Evolutionary conservation across 2,113 vertebrate species (phyloP).

Genomic region (Blennius ocellaris): DNA sequence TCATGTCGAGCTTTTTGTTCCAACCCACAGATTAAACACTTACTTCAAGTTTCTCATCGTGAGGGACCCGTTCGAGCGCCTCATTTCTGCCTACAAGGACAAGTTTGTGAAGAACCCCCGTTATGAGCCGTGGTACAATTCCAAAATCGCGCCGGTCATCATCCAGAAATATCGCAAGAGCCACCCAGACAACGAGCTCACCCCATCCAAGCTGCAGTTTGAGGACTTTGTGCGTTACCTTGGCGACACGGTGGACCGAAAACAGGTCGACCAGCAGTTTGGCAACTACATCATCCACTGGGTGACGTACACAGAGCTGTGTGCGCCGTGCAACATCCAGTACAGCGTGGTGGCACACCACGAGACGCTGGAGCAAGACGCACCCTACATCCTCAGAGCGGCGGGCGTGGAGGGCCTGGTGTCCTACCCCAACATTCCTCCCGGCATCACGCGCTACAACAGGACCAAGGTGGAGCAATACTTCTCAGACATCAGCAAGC

Average conservation of each 20-base stretch:
- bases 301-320: constrained; percentile 94
- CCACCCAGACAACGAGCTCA: constrained; percentile 75
- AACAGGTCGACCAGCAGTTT: constrained; percentile 91
- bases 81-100: constrained; percentile 97
- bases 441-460: constrained; percentile 95
- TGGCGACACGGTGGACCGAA: constrained; percentile 89
- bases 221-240: constrained; percentile 97
- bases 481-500: constrained; percentile 92
- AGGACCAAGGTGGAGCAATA: constrained; percentile 93
- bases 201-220: constrained; percentile 89
- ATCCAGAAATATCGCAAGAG: constrained; percentile 93
- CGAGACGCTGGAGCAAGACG: constrained; percentile 93
- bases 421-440: constrained; percentile 93
- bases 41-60: constrained; percentile 99
- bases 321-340: constrained; percentile 92
- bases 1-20: no score
- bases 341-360: constrained; percentile 95
- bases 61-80: constrained; percentile 96
- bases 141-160: constrained; percentile 94
- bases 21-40: constrained; percentile 85
- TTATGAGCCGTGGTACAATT: constrained; percentile 97
- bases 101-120: constrained; percentile 98
- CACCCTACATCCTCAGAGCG: constrained; percentile 89
- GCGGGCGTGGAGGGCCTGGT: constrained; percentile 91
- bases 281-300: constrained; percentile 97